These are phyloP conservation scores for Botrylloides violaceus DNA, from an alignment of 23 tunicate species.

Conservation along the genomic window DNA sequence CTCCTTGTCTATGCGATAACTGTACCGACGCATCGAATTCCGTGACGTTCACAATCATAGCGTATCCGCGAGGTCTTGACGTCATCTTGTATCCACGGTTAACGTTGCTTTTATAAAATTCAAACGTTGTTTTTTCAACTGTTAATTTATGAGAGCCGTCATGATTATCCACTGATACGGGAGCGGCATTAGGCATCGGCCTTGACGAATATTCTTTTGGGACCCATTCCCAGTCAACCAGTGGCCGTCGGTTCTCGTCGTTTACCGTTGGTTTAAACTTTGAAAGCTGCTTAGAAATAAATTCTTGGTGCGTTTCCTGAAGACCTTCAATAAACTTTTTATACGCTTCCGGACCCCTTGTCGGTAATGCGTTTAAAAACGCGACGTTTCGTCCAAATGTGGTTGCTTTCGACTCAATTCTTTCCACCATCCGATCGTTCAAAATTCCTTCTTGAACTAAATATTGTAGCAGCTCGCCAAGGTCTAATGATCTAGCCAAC, in stretches of 20 bases:
- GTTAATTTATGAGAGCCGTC: slow-evolving; percentile 11
- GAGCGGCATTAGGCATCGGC: background rate
- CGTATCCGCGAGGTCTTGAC: slow-evolving; percentile 42
- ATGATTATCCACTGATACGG: background rate
- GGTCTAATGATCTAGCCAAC: slow-evolving; percentile 25
- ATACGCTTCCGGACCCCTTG: slow-evolving; percentile 41
- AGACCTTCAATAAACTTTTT: slow-evolving; percentile 11
- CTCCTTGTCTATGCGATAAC: slow-evolving; percentile 28
- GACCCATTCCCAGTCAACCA: background rate
- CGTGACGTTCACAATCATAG: slow-evolving; percentile 26
- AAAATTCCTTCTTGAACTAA: slow-evolving; percentile 35
- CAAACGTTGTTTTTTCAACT: slow-evolving; percentile 35
- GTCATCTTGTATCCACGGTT: slow-evolving; percentile 39
- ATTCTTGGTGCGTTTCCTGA: slow-evolving; percentile 23
- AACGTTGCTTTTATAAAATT: slow-evolving; percentile 22
- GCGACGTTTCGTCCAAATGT: slow-evolving; percentile 40
- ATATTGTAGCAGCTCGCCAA: slow-evolving; percentile 37
- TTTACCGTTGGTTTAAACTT: background rate
- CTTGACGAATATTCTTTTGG: background rate
- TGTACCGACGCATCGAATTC: slow-evolving; percentile 12
- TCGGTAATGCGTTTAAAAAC: slow-evolving; percentile 27
- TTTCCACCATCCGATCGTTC: slow-evolving; percentile 37
- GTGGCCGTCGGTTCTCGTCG: background rate
- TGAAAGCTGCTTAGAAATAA: slow-evolving; percentile 14
- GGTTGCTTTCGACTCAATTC: slow-evolving; percentile 30